These are phyloP conservation scores for Cynocephalus volans DNA, from an alignment of 2,113 vertebrate species.

Conservation along the genomic window DNA sequence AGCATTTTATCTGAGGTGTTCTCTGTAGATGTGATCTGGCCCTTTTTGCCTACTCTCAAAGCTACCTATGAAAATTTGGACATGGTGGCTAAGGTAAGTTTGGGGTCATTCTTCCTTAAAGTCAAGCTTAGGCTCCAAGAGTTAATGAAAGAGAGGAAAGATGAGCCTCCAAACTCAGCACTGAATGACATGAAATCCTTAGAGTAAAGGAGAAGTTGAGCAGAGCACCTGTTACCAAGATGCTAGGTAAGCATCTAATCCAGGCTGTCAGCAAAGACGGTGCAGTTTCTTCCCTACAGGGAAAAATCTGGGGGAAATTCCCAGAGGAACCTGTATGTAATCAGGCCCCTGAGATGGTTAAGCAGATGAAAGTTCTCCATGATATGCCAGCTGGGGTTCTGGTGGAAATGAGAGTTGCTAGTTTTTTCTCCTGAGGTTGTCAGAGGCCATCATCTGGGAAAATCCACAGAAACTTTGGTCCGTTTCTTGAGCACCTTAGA, in stretches of 20 bases:
- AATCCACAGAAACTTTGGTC: neutral
- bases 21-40: neutral
- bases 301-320: neutral
- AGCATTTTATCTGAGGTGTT: neutral
- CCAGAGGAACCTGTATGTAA: neutral
- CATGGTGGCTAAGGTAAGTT: neutral
- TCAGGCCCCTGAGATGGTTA: conserved; percentile 18
- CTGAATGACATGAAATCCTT: neutral
- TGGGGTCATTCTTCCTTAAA: neutral
- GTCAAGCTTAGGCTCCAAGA: neutral
- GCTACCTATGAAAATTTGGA: neutral
- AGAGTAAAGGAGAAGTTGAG: neutral
- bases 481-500: conserved; percentile 12
- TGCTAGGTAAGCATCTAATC: neutral
- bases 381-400: neutral
- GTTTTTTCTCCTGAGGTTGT: neutral
- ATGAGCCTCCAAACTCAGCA: neutral
- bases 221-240: neutral
- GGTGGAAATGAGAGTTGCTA: neutral
- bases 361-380: neutral
- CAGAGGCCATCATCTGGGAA: neutral
- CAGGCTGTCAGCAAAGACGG: neutral
- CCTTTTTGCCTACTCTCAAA: neutral
- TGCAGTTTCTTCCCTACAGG: neutral
- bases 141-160: neutral